Conservation (phyloP, 1,140 invertebrate species). For the Habropoda laboriosa region DNA sequence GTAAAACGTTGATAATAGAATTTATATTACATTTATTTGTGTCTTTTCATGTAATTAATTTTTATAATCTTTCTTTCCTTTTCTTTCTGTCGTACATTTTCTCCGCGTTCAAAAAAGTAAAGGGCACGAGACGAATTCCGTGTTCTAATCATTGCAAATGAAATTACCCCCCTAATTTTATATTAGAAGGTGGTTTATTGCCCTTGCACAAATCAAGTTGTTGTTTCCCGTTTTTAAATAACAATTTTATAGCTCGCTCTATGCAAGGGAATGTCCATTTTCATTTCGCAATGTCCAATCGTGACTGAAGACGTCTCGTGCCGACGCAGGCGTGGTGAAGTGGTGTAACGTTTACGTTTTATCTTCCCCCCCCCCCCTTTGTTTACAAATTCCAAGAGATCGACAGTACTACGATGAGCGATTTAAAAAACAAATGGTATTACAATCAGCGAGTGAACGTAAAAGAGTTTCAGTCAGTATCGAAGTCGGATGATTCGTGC, state of each 20-base stretch:
- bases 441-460: slow-evolving; percentile 28
- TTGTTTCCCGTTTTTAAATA: slow-evolving; percentile 47
- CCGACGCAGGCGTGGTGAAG: slow-evolving; percentile 58
- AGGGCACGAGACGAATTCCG: slow-evolving; percentile 48
- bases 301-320: slow-evolving; percentile 61
- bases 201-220: slow-evolving; percentile 52
- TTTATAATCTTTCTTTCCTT: slow-evolving; percentile 60
- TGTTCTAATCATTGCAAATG: slow-evolving; percentile 27
- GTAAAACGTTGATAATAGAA: slow-evolving; percentile 68
- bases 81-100: slow-evolving; percentile 25
- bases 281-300: slow-evolving; percentile 24
- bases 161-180: slow-evolving; percentile 25
- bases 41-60: slow-evolving; percentile 72
- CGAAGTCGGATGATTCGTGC: not conserved
- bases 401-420: not conserved
- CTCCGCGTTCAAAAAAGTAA: slow-evolving; percentile 55
- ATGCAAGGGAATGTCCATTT: slow-evolving; percentile 31
- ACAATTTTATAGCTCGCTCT: slow-evolving; percentile 34
- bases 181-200: slow-evolving; percentile 4
- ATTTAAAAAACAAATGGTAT: slow-evolving; percentile 31
- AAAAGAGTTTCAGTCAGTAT: slow-evolving; percentile 30
- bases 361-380: not conserved
- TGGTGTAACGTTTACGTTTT: slow-evolving; percentile 31
- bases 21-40: slow-evolving; percentile 81
- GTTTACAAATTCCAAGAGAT: slow-evolving; percentile 42